Conservation (phyloP, 2,888 invertebrate genomes). For the Drosophila emarginata region DNA sequence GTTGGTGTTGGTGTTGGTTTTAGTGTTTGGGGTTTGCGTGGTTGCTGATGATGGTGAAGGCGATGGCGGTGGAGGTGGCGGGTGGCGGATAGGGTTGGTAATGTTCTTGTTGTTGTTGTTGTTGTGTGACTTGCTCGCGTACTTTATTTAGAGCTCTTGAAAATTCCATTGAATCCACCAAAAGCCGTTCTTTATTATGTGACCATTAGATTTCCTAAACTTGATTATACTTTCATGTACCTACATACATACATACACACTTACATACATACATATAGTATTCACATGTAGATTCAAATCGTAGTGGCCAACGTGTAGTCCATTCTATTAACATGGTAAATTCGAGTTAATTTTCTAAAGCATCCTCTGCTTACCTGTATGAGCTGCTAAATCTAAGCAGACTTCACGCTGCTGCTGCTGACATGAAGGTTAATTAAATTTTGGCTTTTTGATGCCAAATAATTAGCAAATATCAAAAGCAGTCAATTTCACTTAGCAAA, state of each 20-base stretch:
- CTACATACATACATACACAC: neutral
- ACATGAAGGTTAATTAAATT: neutral
- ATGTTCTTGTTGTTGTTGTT: neutral
- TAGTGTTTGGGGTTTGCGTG: constrained; percentile 2
- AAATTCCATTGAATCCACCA: constrained; percentile 40
- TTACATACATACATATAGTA: neutral
- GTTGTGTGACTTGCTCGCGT: neutral
- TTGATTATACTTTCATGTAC: constrained; percentile 33
- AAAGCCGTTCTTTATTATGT: constrained; percentile 31
- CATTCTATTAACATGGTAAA: constrained; percentile 22
- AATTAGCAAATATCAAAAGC: too few species aligned
- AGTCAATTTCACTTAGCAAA: neutral
- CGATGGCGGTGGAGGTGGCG: neutral
- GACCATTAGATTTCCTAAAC: constrained; percentile 51
- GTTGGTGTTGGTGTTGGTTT: constrained; percentile 2
- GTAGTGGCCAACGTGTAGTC: neutral
- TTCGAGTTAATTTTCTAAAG: constrained; percentile 15
- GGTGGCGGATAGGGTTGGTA: too few species aligned
- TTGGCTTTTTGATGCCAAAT: too few species aligned
- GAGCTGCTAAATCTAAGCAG: neutral
- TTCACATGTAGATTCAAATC: constrained; percentile 14
- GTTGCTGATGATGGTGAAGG: neutral
- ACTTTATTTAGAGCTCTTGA: constrained; percentile 27
- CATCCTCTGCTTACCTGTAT: too few species aligned
- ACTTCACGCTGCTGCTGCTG: neutral